Evolutionary conservation across 2,113 vertebrate genomes (phyloP), one percentile per base, ranked within the genome.

Genomic region (Brienomyrus longianalis): DNA sequence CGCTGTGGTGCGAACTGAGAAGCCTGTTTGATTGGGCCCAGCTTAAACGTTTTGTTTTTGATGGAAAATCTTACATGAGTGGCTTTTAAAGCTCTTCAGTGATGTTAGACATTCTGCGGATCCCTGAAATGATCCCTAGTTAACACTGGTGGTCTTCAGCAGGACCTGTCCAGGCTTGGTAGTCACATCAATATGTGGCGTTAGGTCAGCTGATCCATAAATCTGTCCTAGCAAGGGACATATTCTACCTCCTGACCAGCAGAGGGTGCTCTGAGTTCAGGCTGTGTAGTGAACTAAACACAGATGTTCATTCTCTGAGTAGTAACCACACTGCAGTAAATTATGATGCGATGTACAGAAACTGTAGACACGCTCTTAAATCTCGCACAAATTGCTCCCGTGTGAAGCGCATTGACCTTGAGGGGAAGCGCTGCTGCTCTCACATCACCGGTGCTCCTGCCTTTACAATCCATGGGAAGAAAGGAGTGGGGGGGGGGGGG

Each of bases 191-290:
- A 27, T 66, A 10, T 10, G n/a, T 66, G n/a, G 7, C 31, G 3
- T 70, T 31, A 9, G 62, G 9, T 70, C n/a, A 70, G 9, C 31
- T 39, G 70, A 39, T 77, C 11, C 31, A 35, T 35, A 15, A 77
- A 19, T 35, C 70, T 77, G 31, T 77, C 15, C 31, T 31, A 2
- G 15, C 35, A 19, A 43, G 74, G 5, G 17, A 43, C 47, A 2
- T n/a, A 17, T 43, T 74, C 5, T 50, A 31, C n/a, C 31, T 39
- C 23, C 39, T 90, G 17, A 0, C 92, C 94, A 94, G 90, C n/a
- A 92, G 95, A 93, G 91, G 94, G 92, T 91, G 89, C 90, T 91
- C 62, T 91, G 90, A 27, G 59, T 90, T 89, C 9, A 85, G 45
- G 10, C 35, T 80, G 74, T 35, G 0, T 15, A 80, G 35, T 39